These are phyloP conservation scores for Geopemphigus sp. DNA, from an alignment of 1,140 invertebrate species.

Conservation along the genomic window DNA sequence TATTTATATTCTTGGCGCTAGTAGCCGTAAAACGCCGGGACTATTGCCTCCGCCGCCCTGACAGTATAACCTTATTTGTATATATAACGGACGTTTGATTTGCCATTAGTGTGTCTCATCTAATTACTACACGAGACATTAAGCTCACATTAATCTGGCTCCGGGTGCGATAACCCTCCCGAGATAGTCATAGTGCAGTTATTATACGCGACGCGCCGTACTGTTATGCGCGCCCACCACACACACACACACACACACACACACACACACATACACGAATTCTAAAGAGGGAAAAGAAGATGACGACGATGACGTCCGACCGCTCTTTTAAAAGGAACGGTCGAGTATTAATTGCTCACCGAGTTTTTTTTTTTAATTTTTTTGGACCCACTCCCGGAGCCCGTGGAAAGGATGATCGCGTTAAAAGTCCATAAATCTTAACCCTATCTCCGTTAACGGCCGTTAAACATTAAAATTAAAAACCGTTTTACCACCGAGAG, in stretches of 20 bases:
- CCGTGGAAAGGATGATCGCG: constrained; percentile 1
- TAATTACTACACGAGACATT: constrained; percentile 46
- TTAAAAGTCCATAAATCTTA: constrained; percentile 43
- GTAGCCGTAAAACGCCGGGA: too few relatives aligned
- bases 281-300: constrained; percentile 18
- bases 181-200: neutral
- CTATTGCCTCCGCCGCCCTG: too few relatives aligned
- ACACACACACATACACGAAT: too few relatives aligned
- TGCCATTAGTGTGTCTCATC: constrained; percentile 39
- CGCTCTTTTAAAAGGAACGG: constrained; percentile 33
- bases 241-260: too few relatives aligned
- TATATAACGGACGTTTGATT: constrained; percentile 39
- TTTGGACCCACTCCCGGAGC: constrained; percentile 34
- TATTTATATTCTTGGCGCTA: too few relatives aligned
- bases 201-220: neutral
- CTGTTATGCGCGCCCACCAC: neutral
- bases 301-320: neutral
- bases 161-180: neutral
- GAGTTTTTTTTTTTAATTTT: neutral
- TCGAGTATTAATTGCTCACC: constrained; percentile 43
- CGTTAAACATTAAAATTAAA: constrained; percentile 46
- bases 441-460: constrained; percentile 40
- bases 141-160: constrained; percentile 41
- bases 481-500: neutral
- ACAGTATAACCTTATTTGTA: too few relatives aligned